A percentile compares a stretch with the other conserved stretches of the same genome.
These are phyloP conservation scores for Octonoba sinensis DNA, from an alignment of 2,888 invertebrate species.

Conservation along the genomic window DNA sequence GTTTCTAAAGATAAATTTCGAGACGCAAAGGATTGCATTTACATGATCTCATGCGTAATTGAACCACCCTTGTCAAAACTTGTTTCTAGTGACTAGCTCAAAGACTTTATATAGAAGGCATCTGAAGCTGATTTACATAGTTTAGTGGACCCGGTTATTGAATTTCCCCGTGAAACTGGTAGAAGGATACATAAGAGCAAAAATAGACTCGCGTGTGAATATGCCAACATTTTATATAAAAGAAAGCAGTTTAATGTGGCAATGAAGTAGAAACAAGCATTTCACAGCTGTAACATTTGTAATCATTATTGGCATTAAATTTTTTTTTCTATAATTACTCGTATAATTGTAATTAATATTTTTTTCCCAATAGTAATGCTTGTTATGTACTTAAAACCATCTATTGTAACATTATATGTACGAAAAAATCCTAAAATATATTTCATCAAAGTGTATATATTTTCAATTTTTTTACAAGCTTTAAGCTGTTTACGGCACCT, in stretches of 20 bases:
- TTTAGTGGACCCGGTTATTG: neutral
- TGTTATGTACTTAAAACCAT: neutral
- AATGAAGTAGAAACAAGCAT: slow-evolving; percentile 1
- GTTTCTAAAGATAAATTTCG: slow-evolving; percentile 2
- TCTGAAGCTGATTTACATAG: neutral
- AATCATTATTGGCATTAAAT: neutral
- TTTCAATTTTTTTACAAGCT: neutral
- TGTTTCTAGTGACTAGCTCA: slow-evolving; percentile 5
- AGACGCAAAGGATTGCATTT: neutral
- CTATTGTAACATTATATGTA: neutral
- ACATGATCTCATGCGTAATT: neutral
- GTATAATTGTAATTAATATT: neutral
- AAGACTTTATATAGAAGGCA: slow-evolving; percentile 1
- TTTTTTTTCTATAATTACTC: neutral
- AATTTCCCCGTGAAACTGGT: neutral
- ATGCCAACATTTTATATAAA: neutral
- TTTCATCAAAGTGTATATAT: neutral
- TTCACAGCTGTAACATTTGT: neutral
- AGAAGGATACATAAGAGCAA: slow-evolving; percentile 4
- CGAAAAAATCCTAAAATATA: neutral
- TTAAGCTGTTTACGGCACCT: slow-evolving; percentile 3
- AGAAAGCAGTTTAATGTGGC: neutral
- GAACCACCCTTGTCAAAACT: neutral
- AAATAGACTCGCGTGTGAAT: neutral
- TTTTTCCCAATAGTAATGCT: neutral